Evolutionary conservation across 2,888 invertebrate species (phyloP), one percentile per base, ranked within the genome.

Genomic region (Sarcophaga subvicina): DNA sequence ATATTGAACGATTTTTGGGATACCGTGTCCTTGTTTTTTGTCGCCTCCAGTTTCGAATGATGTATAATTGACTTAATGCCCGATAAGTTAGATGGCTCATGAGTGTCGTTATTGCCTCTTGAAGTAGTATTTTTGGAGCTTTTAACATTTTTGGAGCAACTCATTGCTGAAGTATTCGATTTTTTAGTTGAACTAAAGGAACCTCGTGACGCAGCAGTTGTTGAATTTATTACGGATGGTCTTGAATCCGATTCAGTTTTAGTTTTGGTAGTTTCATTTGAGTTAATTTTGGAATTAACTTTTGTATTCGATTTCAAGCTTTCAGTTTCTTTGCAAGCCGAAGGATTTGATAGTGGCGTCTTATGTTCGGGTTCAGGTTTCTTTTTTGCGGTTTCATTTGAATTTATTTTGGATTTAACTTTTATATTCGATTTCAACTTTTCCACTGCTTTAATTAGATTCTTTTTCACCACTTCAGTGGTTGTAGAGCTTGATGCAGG

Each of bases 1-100:
- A 77, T 87, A 6, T 37, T 37, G 87, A 88, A 79, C 80, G 89
- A 87, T 73, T 72, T 82, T n/a, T 86, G 76, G 27, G 89, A 83
- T 8, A 79, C 27, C n/a, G 71, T 63, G 64, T 87, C 85, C 54
- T 85, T 88, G 20, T 62, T 22, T 62, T 79, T 78, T 12, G n/a
- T 0, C 0, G 60, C 12, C 14, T 62, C n/a, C 8, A 60, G 70
- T 73, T 54, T 78, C 1, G 17, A 17, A 14, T 64, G 2, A 6
- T 27, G 59, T n/a, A 27, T 10, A 27, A 3, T 0, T 2, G 49
- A 4, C 6, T 66, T 71, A 22, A n/a, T 71, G 6, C 27, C 2
- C 3, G 8, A n/a, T n/a, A 17, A 27, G 17, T 4, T 37, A 11
- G 6, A n/a, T 3, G 12, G n/a, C 17, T 67, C 75, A 54, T 6